phyloP scores from a whole-genome alignment of 2,888 invertebrate species.

The Lobophora halterata region DNA sequence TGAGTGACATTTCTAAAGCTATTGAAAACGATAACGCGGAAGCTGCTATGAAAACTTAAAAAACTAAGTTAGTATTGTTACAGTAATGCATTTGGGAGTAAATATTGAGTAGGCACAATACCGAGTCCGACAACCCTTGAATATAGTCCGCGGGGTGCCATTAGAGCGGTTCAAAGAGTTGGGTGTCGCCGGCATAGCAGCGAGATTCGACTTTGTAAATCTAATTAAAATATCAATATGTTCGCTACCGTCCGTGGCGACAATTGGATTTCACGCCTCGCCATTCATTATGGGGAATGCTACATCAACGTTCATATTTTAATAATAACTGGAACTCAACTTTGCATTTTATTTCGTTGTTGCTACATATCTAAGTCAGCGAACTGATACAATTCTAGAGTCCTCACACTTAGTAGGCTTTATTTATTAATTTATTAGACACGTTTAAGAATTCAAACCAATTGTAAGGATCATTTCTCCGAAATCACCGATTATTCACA shows the following conservation, averaged over 20 bases:
- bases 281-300: constrained; percentile 39
- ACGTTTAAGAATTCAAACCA: constrained; percentile 15
- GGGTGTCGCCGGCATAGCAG: constrained; percentile 66
- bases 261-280: constrained; percentile 77
- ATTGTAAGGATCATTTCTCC: constrained; percentile 7
- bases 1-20: constrained; percentile 73
- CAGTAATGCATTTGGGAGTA: constrained; percentile 79
- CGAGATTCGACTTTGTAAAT: constrained; percentile 74
- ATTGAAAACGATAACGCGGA: constrained; percentile 80
- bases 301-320: constrained; percentile 16
- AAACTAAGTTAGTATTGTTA: constrained; percentile 77
- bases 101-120: constrained; percentile 77
- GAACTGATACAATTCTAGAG: too few relatives aligned
- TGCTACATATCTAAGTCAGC: too few relatives aligned
- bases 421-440: constrained; percentile 1
- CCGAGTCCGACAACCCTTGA: constrained; percentile 75
- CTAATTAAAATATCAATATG: constrained; percentile 82
- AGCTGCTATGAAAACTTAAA: constrained; percentile 76
- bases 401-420: too few relatives aligned
- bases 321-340: constrained; percentile 16
- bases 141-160: constrained; percentile 76
- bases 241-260: constrained; percentile 70
- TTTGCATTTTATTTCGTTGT: too few relatives aligned
- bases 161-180: constrained; percentile 77
- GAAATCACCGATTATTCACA: constrained; percentile 53